Evolutionary conservation across 1,140 invertebrate genomes (phyloP).

Genomic region (Coptotermes formosanus): DNA sequence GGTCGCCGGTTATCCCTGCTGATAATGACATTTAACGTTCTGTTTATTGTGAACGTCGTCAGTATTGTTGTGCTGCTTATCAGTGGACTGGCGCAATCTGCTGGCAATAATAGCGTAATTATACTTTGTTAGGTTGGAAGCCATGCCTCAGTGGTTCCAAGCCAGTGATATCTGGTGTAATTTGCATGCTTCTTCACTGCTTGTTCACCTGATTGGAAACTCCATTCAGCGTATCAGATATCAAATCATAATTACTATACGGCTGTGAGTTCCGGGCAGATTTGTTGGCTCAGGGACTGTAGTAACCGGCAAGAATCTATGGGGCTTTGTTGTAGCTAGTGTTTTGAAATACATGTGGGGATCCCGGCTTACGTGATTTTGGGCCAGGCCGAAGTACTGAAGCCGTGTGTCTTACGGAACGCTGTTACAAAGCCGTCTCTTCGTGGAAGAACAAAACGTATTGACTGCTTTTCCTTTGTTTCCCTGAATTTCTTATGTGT

Average conservation of each 20-base stretch:
- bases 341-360: too few species aligned
- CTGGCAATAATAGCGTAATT: not conserved
- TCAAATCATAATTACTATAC: not conserved
- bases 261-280: too few species aligned
- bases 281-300: too few species aligned
- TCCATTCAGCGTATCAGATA: not conserved
- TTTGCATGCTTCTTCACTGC: not conserved
- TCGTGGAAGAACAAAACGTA: not conserved
- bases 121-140: not conserved
- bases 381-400: too few species aligned
- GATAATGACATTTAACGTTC: not conserved
- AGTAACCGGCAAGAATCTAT: too few species aligned
- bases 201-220: not conserved
- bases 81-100: not conserved
- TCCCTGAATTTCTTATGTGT: not conserved
- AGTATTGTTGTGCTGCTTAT: not conserved
- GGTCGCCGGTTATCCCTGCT: not conserved
- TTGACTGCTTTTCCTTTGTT: not conserved
- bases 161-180: not conserved
- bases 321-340: too few species aligned
- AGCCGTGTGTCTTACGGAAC: too few species aligned
- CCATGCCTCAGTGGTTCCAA: not conserved
- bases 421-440: not conserved
- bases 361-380: too few species aligned
- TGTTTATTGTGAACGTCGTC: not conserved